Base-by-base conservation (phyloP, 2,888 invertebrate genomes). In the Zelleria hepariella region DNA sequence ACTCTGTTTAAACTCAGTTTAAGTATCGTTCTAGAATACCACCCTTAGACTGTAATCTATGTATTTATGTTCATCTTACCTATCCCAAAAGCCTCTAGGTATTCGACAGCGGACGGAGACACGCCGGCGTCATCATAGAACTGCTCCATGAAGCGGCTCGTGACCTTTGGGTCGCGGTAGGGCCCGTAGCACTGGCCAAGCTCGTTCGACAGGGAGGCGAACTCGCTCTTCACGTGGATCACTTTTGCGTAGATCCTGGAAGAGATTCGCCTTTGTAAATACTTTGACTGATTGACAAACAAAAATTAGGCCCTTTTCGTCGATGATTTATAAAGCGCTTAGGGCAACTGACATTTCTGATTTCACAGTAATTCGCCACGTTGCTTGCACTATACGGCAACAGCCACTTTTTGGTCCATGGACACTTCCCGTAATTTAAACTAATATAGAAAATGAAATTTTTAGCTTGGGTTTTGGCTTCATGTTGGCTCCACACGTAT, bases 31-130 rank as follows among this genome's bases (percentile, higher is more conserved):
- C n/a, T n/a, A n/a, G n/a, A n/a, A n/a, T n/a, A 47, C 10, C 18
- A 47, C 47, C n/a, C 7, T 20, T 49, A 49, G 20, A n/a, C 7
- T 18, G 6, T 18, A 18, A 20, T 49, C 5, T n/a, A 48, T 2
- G 5, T n/a, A 18, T 23, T 20, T 8, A 5, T 10, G 0, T 24
- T 10, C n/a, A 47, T n/a, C 51, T 64, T 69, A 85, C 95, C 95
- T 62, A 94, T 93, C 62, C 94, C 94, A 69, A 95, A 95, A 42
- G 96, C 95, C 82, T 97, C 97, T 2, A 98, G 89, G 73, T 93
- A 98, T 63, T 92, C 91, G 8, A 98, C 89, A 0, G 86, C 81
- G 6, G 81, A 73, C 0, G 96, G 95, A 57, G 92, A 85, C 10
- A 97, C 72, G 25, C 89, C 82, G 18, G 93, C 91, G 70, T 92